These are phyloP conservation scores for Tragulus kanchil DNA, from an alignment of 2,113 vertebrate species.

Conservation along the genomic window DNA sequence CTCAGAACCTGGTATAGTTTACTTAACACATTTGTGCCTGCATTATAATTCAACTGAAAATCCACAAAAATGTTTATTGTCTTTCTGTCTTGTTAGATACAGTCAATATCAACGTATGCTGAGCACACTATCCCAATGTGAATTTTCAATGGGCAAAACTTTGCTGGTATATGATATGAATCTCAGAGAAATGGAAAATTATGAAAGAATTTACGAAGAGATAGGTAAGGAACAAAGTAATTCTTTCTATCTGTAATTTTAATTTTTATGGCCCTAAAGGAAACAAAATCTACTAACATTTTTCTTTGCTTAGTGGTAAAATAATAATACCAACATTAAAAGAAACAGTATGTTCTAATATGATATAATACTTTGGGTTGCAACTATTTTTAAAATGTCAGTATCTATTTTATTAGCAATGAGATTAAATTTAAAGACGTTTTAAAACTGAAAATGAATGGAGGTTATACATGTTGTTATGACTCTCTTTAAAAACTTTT, in stretches of 20 bases:
- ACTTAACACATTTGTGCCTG: background rate
- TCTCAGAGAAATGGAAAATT: conserved; percentile 99
- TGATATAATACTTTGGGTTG: background rate
- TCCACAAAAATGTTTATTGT: background rate
- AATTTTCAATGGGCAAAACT: conserved; percentile 99
- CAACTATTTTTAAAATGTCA: conserved; percentile 17
- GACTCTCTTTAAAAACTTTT: conserved; percentile 29
- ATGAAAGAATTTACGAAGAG: conserved; percentile 96
- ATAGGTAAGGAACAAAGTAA: conserved; percentile 91
- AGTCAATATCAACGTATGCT: conserved; percentile 98
- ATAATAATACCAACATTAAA: background rate
- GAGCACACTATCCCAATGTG: conserved; percentile 95
- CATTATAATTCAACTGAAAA: background rate
- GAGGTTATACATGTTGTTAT: conserved; percentile 12
- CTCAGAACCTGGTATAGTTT: background rate
- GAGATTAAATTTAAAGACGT: conserved; percentile 34
- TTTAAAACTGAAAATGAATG: conserved; percentile 60
- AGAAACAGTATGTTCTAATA: conserved; percentile 17
- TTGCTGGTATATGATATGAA: conserved; percentile 99
- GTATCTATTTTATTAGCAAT: conserved; percentile 24
- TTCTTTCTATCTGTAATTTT: conserved; percentile 10
- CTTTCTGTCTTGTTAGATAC: conserved; percentile 87
- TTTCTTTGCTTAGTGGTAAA: conserved; percentile 24
- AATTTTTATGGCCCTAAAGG: conserved; percentile 5
- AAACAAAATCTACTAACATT: background rate